Base-by-base conservation (phyloP, 2,888 invertebrate species). In the Philonicus albiceps region DNA sequence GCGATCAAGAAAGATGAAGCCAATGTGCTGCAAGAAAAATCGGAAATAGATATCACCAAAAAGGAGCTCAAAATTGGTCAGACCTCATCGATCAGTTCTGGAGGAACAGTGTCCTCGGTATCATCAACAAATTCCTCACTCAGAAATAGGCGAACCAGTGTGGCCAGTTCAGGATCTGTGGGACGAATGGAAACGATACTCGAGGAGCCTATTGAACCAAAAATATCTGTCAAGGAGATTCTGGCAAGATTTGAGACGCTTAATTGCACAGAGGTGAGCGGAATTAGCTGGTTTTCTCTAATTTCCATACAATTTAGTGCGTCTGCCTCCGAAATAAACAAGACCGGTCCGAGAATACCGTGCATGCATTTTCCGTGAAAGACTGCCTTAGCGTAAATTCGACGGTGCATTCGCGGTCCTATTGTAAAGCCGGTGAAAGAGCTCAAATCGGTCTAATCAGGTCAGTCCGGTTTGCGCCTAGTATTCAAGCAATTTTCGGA, bases 211-310 rank as follows among this genome's bases (percentile, higher is more conserved):
- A 93, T 93, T 75, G 96, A 96, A 91, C 95, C 95, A n/a, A 96
- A 97, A 93, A 94, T 96, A 90, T 96, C 96, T 88, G 96, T 96
- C 88, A 95, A 96, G 91, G 96, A 96, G 91, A 96, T 97, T 89
- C 93, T 96, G 89, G 96, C 96, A 86, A 93, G 96, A 88, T 97
- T 97, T 92, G 97, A 96, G 92, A 95, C 95, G 90, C 93, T 95
- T 89, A 94, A 91, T 88, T 90, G 90, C 87, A 89, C 89, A 43
- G 92, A 92, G 92, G 92, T 92, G 90, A 90, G 53, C 19, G 30
- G 49, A 80, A 80, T 8, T 19, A 5, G 7, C 74, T 1, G 78
- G 87, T 78, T 30, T 16, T 31, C 49, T 40, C 40, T 76, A 27
- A 22, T 22, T 27, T 64, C 8, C 19, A 64, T 11, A 64, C 43